A percentile compares a stretch with the other conserved stretches of the same genome.
phyloP scores from a whole-genome alignment of 2,888 invertebrate genomes.

The Acrocyrtus sp. region DNA sequence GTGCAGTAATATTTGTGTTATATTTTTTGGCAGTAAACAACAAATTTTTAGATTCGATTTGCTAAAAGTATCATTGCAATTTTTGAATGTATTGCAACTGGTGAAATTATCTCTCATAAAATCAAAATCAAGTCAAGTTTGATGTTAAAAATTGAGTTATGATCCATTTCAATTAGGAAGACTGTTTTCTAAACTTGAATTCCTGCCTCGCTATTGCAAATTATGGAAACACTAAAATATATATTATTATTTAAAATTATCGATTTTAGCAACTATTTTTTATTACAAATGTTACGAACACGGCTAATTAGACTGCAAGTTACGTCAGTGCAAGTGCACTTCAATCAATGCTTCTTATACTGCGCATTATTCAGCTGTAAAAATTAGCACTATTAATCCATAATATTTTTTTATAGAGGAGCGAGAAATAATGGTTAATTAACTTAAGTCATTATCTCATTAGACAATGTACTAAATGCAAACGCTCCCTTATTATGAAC shows the following conservation, averaged over 20 bases:
- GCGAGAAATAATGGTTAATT: background rate
- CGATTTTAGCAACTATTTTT: too few species aligned
- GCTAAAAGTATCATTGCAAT: background rate
- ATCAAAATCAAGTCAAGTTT: background rate
- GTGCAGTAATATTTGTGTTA: too few species aligned
- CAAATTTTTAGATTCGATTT: too few species aligned
- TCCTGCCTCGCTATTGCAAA: too few species aligned
- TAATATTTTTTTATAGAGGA: background rate
- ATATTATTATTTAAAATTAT: background rate
- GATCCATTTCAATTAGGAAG: background rate
- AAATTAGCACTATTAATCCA: background rate
- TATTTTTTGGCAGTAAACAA: too few species aligned
- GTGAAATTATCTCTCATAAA: background rate
- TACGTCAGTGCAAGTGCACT: background rate
- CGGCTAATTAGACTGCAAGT: background rate
- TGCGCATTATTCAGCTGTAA: background rate
- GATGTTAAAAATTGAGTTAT: too few species aligned
- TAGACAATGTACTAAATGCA: background rate
- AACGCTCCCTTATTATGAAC: background rate
- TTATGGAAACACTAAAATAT: background rate
- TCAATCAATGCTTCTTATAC: background rate
- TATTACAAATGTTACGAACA: background rate
- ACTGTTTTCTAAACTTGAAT: background rate
- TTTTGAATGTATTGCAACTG: background rate
- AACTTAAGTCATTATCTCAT: background rate